phyloP scores from a whole-genome alignment of 1,140 invertebrate species.

The Heliothis subflexa region DNA sequence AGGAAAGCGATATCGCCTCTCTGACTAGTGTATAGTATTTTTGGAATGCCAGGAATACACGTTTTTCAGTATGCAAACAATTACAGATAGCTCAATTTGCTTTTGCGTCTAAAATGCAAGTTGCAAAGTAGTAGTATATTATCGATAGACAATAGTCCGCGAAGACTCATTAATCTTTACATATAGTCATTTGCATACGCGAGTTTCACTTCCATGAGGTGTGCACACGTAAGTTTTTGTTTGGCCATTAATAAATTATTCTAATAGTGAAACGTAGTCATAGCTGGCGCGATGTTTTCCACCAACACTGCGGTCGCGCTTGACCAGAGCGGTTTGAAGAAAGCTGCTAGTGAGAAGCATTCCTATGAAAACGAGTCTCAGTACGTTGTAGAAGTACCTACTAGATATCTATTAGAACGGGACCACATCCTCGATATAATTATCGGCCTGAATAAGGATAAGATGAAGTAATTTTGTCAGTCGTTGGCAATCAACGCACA shows the following conservation, averaged over 20 bases:
- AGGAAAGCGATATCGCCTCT: too few species aligned
- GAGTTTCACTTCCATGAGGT: not conserved
- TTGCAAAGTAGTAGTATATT: too few species aligned
- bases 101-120: too few species aligned
- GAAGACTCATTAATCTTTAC: not conserved
- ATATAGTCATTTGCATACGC: not conserved
- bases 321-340: constrained; percentile 27
- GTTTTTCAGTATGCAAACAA: too few species aligned
- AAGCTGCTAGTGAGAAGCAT: constrained; percentile 37
- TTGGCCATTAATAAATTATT: constrained; percentile 12
- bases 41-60: too few species aligned
- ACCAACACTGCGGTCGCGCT: constrained; percentile 6
- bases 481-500: not conserved
- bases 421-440: constrained; percentile 14
- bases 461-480: not conserved
- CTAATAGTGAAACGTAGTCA: constrained; percentile 14
- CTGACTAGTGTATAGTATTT: too few species aligned
- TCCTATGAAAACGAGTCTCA: constrained; percentile 45
- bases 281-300: constrained; percentile 26
- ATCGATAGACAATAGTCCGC: too few species aligned
- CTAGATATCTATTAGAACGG: constrained; percentile 24
- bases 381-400: constrained; percentile 9
- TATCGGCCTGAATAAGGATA: not conserved
- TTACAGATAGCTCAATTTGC: too few species aligned
- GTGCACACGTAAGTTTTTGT: not conserved